These are phyloP conservation scores for Falco concolor DNA, from an alignment of 2,797 vertebrate genomes.

Conservation along the genomic window DNA sequence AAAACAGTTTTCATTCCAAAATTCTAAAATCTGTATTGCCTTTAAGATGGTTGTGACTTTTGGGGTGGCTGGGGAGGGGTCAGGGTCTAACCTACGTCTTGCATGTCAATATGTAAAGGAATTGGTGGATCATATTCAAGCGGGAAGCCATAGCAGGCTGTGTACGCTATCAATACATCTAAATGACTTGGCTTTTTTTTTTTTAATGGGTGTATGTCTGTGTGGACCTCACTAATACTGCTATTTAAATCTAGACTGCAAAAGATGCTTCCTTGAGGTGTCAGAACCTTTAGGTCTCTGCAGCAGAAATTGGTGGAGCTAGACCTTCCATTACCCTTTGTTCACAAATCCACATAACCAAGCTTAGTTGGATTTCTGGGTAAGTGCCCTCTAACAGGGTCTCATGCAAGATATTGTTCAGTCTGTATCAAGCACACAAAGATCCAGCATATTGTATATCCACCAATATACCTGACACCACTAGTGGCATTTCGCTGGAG, in stretches of 20 bases:
- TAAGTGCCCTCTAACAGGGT: not conserved
- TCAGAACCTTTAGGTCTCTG: not conserved
- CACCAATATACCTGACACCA: not conserved
- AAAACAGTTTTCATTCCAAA: not conserved
- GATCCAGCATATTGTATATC: not conserved
- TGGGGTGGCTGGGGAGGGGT: rapidly evolving
- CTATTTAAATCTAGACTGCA: not conserved
- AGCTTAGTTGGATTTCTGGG: not conserved
- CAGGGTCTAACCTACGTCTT: not conserved
- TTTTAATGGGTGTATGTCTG: too few species aligned
- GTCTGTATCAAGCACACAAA: not conserved
- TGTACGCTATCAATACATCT: not conserved
- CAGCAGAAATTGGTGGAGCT: not conserved
- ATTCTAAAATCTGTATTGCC: not conserved
- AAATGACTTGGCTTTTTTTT: not conserved
- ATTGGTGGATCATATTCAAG: not conserved
- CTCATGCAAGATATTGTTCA: not conserved
- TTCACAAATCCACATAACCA: not conserved
- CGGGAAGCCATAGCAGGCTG: not conserved
- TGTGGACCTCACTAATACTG: not conserved
- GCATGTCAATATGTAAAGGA: not conserved
- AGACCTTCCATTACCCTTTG: not conserved
- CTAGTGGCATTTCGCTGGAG: not conserved
- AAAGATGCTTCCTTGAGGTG: not conserved
- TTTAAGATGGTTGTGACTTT: not conserved